phyloP scores from a whole-genome alignment of 2,888 invertebrate species.

The Sinohyriopsis cumingii region DNA sequence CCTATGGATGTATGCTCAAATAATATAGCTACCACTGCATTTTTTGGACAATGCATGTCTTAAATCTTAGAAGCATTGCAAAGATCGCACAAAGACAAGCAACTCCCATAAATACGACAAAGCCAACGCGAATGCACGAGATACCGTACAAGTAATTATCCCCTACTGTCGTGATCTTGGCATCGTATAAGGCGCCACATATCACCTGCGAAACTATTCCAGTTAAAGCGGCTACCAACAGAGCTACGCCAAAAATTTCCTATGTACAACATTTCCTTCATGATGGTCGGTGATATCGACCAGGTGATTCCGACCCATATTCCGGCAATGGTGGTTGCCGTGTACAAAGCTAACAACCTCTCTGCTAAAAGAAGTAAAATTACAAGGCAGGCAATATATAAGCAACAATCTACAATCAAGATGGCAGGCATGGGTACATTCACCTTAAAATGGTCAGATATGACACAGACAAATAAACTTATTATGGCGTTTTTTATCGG shows the following conservation, averaged over 20 bases:
- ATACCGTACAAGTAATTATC: constrained; percentile 29
- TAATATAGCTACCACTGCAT: too few relatives aligned
- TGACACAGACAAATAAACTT: constrained; percentile 30
- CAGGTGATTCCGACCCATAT: constrained; percentile 33
- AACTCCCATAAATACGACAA: constrained; percentile 21
- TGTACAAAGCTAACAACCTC: constrained; percentile 18
- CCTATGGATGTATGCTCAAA: too few relatives aligned
- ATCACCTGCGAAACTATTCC: constrained; percentile 34
- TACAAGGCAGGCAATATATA: constrained; percentile 20
- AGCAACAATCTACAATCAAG: constrained; percentile 18
- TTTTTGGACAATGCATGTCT: too few relatives aligned
- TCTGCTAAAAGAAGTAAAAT: constrained; percentile 26
- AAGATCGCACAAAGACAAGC: constrained; percentile 21
- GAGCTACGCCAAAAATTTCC: constrained; percentile 37
- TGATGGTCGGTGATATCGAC: constrained; percentile 37
- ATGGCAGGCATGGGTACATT: constrained; percentile 32
- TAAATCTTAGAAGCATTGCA: constrained; percentile 5
- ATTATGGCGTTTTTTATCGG: constrained; percentile 39
- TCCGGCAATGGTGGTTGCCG: constrained; percentile 37
- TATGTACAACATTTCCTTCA: constrained; percentile 40
- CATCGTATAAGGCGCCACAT: constrained; percentile 43
- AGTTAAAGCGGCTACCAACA: constrained; percentile 31
- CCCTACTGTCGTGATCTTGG: constrained; percentile 1
- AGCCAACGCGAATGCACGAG: constrained; percentile 34
- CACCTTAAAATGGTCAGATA: constrained; percentile 37